Evolutionary conservation across 2,113 vertebrate species (phyloP).

Genomic region (Pterophyllum scalare): DNA sequence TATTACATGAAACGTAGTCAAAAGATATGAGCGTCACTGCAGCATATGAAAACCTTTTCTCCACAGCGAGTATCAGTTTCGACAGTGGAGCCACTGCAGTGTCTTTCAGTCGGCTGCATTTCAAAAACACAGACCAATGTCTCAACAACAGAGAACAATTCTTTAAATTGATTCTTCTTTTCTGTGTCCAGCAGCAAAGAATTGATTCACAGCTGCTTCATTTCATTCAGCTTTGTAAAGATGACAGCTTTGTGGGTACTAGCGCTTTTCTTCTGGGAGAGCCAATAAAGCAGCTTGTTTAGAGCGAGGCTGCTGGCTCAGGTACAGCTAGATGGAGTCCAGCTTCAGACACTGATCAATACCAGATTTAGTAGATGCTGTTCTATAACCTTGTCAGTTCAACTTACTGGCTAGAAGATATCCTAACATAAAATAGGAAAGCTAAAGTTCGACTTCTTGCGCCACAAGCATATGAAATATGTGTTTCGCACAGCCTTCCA

Average conservation of each 20-base stretch:
- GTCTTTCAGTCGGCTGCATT: not conserved
- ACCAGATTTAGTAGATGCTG: slow-evolving; percentile 41
- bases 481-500: not conserved
- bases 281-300: slow-evolving; percentile 41
- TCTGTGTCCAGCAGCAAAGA: not conserved
- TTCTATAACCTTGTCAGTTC: slow-evolving; percentile 34
- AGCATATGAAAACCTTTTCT: slow-evolving; percentile 6
- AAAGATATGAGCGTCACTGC: slow-evolving; percentile 23
- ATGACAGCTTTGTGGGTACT: slow-evolving; percentile 30
- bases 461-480: not conserved
- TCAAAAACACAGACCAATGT: not conserved
- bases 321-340: slow-evolving; percentile 12
- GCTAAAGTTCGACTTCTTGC: not conserved
- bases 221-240: slow-evolving; percentile 35
- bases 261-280: slow-evolving; percentile 17
- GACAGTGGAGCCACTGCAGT: not conserved
- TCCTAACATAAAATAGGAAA: slow-evolving; percentile 4
- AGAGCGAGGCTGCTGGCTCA: slow-evolving; percentile 7
- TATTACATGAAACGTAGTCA: slow-evolving; percentile 41
- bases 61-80: not conserved
- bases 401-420: not conserved
- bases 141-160: not conserved
- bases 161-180: not conserved
- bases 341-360: slow-evolving; percentile 35
- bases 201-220: slow-evolving; percentile 25